Evolutionary conservation across 2,888 invertebrate species (phyloP), one percentile per base, ranked within the genome.

Genomic region (Orthosia gothica): DNA sequence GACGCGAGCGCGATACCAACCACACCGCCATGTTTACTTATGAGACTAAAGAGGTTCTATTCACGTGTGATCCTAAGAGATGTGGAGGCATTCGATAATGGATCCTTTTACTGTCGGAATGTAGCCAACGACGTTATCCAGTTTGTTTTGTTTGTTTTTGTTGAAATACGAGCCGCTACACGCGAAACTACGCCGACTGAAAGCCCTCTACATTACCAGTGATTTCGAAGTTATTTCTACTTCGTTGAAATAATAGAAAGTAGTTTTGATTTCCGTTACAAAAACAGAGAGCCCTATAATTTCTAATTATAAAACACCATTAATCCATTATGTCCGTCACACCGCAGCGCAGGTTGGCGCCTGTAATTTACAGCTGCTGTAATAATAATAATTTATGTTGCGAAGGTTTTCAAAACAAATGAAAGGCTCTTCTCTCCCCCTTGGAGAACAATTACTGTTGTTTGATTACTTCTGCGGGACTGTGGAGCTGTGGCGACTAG

Each of bases 321-420:
- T 15, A 20, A 40, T 16, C n/a, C 9, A 7, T 23, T 12, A 23
- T 40, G 26, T 5, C n/a, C 5, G 18, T 26, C 40, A 15, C 9
- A 7, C 57, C 3, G 75, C 55, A 32, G 49, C 3, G 75, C 54
- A 32, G 49, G 13, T 20, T 18, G 20, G 18, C 18, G 32, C n/a
- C 32, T 16, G 1, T 58, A 5, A 49, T 13, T 13, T 13, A 13
- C n/a, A 40, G 15, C 5, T 23, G 18, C 5, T 26, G 20, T 52
- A 67, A 67, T 32, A 68, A 77, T 52, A 66, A 18, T 57, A 5
- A 71, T 49, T 75, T 13, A 5, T 71, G n/a, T 23, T n/a, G 40
- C 7, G 40, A 23, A n/a, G 20, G 26, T 58, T 63, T 52, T 15
- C 40, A 54, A 58, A 47, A n/a, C 23, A 23, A 71, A 18, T 18